Percentiles rank a stretch among this genome's conserved stretches.
phyloP scores from a whole-genome alignment of 2,113 vertebrate species.

The Sylvietta virens region DNA sequence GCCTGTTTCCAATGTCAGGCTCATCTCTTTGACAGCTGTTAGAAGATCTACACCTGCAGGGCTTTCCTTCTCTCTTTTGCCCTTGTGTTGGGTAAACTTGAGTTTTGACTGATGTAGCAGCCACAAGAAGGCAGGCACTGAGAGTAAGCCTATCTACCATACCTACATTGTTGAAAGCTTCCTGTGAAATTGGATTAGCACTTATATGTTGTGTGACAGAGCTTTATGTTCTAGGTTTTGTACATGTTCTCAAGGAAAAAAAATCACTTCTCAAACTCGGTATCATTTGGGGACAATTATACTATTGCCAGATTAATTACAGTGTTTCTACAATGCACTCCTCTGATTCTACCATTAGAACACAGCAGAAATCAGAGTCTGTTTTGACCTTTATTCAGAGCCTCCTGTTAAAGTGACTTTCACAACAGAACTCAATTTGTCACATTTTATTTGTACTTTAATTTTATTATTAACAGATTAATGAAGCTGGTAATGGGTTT shows the following conservation, averaged over 20 bases:
- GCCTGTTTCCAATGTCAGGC: not conserved
- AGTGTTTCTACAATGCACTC: not conserved
- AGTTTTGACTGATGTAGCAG: not conserved
- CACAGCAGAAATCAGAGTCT: not conserved
- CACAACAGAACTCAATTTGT: constrained; percentile 52
- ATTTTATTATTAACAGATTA: constrained; percentile 67
- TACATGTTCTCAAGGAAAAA: not conserved
- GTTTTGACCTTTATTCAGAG: constrained; percentile 57
- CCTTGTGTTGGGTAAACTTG: not conserved
- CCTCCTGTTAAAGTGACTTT: constrained; percentile 36
- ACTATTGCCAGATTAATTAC: constrained; percentile 34
- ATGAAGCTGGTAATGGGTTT: constrained; percentile 60
- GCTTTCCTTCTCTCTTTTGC: not conserved
- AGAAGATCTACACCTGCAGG: not conserved
- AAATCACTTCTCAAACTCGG: not conserved
- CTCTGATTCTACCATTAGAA: constrained; percentile 34
- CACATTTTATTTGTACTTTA: constrained; percentile 65
- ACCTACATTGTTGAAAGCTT: not conserved
- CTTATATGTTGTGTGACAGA: not conserved
- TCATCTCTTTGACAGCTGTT: not conserved
- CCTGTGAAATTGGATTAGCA: constrained; percentile 1
- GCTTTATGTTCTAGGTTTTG: not conserved
- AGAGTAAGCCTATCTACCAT: not conserved
- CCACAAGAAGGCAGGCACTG: not conserved
- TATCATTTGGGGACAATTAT: constrained; percentile 19